phyloP scores from a whole-genome alignment of 2,797 vertebrate species.

The Pelodytes ibericus region DNA sequence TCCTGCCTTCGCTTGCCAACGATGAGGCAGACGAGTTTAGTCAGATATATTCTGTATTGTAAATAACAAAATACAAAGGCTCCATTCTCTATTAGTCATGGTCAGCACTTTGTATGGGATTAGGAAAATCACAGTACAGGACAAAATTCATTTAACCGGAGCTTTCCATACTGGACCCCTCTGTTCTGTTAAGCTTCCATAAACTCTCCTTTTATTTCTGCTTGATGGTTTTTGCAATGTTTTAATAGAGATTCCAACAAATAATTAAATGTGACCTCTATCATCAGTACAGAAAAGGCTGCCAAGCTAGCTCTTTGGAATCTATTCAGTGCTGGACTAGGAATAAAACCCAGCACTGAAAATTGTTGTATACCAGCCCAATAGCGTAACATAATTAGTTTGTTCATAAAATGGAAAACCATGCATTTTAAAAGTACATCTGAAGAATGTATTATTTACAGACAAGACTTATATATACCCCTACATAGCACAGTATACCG shows the following conservation, averaged over 20 bases:
- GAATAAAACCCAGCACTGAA: too few relatives aligned
- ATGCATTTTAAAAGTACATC: too few relatives aligned
- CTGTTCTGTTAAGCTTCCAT: constrained; percentile 6
- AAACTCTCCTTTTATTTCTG: constrained; percentile 15
- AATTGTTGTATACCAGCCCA: too few relatives aligned
- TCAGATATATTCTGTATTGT: constrained; percentile 26
- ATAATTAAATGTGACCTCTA: too few relatives aligned
- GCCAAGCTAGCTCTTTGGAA: too few relatives aligned
- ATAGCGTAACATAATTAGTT: too few relatives aligned
- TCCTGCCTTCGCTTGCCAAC: not conserved
- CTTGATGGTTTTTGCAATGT: not conserved
- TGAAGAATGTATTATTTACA: too few relatives aligned
- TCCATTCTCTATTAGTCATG: constrained; percentile 8
- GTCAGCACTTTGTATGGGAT: constrained; percentile 37
- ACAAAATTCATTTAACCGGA: constrained; percentile 34
- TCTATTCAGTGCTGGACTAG: too few relatives aligned
- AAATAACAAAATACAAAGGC: constrained; percentile 19
- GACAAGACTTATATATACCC: too few relatives aligned
- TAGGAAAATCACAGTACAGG: constrained; percentile 16
- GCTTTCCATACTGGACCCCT: constrained; percentile 18
- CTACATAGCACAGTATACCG: too few relatives aligned
- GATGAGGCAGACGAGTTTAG: constrained; percentile 2
- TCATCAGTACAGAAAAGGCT: too few relatives aligned
- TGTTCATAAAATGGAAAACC: too few relatives aligned
- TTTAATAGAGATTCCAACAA: constrained; percentile 7